These are phyloP conservation scores for Graptemys geographica DNA, from an alignment of 2,797 vertebrate genomes.

Conservation along the genomic window DNA sequence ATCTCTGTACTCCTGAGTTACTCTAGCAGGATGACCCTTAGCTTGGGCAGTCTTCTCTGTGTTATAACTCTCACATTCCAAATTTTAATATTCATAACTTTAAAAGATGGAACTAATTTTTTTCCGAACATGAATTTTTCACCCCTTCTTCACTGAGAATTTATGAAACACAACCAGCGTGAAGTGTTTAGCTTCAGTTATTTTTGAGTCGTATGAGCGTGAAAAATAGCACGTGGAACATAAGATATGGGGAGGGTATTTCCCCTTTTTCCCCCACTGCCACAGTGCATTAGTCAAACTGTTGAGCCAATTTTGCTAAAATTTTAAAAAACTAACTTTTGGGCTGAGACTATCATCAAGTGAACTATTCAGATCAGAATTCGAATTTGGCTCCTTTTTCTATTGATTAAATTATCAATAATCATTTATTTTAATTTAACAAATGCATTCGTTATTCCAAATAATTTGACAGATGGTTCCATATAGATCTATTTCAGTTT, in stretches of 20 bases:
- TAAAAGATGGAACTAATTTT: neutral
- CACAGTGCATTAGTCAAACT: neutral
- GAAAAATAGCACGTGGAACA: neutral
- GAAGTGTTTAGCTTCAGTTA: neutral
- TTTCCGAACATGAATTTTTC: neutral
- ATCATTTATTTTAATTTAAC: neutral
- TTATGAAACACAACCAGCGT: rapidly evolving
- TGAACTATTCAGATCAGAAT: neutral
- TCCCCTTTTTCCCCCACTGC: neutral
- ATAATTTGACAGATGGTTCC: neutral
- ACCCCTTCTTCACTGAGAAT: neutral
- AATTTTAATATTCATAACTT: neutral
- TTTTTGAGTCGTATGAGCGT: neutral
- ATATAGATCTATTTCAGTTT: neutral
- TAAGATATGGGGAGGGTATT: neutral
- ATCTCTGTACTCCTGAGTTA: neutral
- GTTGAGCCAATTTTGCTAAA: neutral
- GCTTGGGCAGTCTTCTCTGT: neutral
- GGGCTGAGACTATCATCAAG: neutral
- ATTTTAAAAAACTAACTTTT: neutral
- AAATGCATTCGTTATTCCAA: neutral
- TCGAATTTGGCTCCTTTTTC: neutral
- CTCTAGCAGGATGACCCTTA: too few species aligned
- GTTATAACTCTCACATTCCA: neutral
- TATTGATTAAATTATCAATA: neutral